These are phyloP conservation scores for Gambusia yucatana DNA, from an alignment of 2,797 vertebrate species.

Conservation along the genomic window DNA sequence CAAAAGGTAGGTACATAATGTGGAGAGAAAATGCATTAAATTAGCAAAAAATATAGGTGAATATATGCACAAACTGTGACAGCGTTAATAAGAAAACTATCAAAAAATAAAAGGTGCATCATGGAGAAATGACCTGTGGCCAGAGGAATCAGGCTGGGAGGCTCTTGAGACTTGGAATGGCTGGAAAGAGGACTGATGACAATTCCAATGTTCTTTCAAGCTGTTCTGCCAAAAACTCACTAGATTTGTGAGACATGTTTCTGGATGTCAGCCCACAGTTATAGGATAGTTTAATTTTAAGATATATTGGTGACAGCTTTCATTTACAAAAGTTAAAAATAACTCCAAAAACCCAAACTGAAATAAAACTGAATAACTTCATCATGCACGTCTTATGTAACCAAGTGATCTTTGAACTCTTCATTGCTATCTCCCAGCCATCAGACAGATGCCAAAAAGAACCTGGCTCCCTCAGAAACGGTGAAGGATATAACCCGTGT, in stretches of 20 bases:
- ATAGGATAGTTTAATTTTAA: constrained; percentile 25
- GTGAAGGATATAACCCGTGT: constrained; percentile 47
- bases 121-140: background rate
- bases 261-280: constrained; percentile 47
- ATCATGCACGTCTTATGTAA: constrained; percentile 37
- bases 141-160: constrained; percentile 65
- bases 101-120: background rate
- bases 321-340: constrained; percentile 36
- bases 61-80: background rate
- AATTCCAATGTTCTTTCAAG: constrained; percentile 36
- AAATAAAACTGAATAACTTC: constrained; percentile 47
- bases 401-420: constrained; percentile 37
- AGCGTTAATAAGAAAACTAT: background rate
- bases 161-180: constrained; percentile 70
- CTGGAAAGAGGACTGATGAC: constrained; percentile 52
- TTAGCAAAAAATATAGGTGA: background rate
- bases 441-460: constrained; percentile 38
- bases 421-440: constrained; percentile 37
- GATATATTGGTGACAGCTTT: constrained; percentile 25
- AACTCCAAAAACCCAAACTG: constrained; percentile 45
- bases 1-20: background rate
- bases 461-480: constrained; percentile 32
- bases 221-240: constrained; percentile 60
- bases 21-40: background rate
- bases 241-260: constrained; percentile 58